These are phyloP conservation scores for Notolabrus celidotus DNA, from an alignment of 2,797 vertebrate species.

Conservation along the genomic window DNA sequence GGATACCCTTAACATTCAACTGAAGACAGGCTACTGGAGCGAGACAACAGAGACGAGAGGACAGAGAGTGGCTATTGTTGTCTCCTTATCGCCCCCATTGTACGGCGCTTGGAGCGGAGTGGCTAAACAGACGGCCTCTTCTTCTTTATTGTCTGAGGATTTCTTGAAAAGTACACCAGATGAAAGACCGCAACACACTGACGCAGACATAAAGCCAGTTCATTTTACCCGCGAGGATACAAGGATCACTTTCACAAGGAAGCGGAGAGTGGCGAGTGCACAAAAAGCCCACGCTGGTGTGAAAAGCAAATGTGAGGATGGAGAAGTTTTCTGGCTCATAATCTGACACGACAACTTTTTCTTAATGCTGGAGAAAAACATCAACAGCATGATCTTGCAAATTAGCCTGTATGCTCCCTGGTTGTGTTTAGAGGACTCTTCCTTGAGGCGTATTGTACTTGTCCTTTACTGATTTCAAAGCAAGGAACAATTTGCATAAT, in stretches of 20 bases:
- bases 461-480: conserved; percentile 4
- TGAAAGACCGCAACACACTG: conserved; percentile 19
- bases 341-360: conserved; percentile 33
- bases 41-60: conserved; percentile 7
- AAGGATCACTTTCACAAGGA: conserved; percentile 52
- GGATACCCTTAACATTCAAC: neutral
- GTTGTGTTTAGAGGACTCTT: neutral
- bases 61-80: conserved; percentile 51
- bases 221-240: conserved; percentile 26
- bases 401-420: neutral
- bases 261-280: neutral
- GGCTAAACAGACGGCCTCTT: conserved; percentile 42
- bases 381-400: conserved; percentile 4
- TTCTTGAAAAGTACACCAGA: conserved; percentile 16
- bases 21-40: neutral
- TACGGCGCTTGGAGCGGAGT: conserved; percentile 21
- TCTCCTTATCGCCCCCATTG: conserved; percentile 25
- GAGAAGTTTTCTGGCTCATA: conserved; percentile 11
- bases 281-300: neutral
- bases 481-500: neutral
- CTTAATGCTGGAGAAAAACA: neutral
- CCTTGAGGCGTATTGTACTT: neutral
- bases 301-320: conserved; percentile 8
- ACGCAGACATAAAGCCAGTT: conserved; percentile 30
- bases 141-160: conserved; percentile 34